Evolutionary conservation across 2,888 invertebrate genomes (phyloP), one percentile per base, ranked within the genome.

Genomic region (Hyposoter dolosus): DNA sequence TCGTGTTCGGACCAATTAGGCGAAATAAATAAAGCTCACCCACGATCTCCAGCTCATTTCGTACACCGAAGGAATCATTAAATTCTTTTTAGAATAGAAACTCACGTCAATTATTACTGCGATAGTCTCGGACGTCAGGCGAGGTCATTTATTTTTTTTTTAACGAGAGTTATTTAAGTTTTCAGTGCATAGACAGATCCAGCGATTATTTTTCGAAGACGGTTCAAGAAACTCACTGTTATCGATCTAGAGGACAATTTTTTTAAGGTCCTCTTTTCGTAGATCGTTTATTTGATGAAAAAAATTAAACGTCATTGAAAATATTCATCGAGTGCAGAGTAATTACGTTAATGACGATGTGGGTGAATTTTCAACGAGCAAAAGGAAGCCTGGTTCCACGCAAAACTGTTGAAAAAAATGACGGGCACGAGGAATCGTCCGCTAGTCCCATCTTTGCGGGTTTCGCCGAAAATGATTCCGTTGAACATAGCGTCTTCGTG

Each of bases 1-100:
- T 81, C 82, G 76, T 78, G 82, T 86, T 80, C 82, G 80, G 87
- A 79, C 87, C 91, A 91, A 91, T 91, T 90, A 91, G 87, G 88
- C 84, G 87, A 28, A 60, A 60, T 60, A 60, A 60, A 60, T 28
- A 60, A 19, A 53, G 53, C 53, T 53, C 19, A 0, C 3, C 9
- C 10, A 28, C 60, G 15, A 60, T 60, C 60, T 28, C 5, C 60
- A 28, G 60, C 23, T 28, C 28, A 9, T 12, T 28, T 28, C 28
- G 15, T 28, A 15, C 60, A 2, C 5, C 28, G 15, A 60, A 60
- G n/a, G 28, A 60, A 60, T 60, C 28, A 17, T 2, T 2, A 60
- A 60, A 28, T 28, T 28, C 3, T 6, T 28, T 6, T 28, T 60
- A 28, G 15, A 60, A 15, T 28, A 23, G 10, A 60, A 40, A 28